Base-by-base conservation (phyloP, 2,797 vertebrate species). In the Orestias chungarensis region DNA sequence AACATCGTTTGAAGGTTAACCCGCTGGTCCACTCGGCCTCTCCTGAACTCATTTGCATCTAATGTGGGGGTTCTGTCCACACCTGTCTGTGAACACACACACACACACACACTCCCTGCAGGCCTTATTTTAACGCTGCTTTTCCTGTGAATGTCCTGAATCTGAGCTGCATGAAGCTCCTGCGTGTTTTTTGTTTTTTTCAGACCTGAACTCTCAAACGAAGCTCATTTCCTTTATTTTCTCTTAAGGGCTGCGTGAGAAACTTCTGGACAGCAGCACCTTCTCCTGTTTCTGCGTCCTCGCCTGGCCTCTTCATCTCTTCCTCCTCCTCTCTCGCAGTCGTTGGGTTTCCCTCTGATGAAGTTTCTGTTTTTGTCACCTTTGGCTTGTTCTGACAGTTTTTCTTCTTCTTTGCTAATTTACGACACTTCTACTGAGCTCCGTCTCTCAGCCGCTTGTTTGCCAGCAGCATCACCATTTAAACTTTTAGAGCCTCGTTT, bases 31-130 rank as follows among this genome's bases (percentile, higher is more conserved):
- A n/a, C n/a, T n/a, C n/a, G 89, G 80, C 88, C 91, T 91, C 92
- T 93, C 84, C 88, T 92, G 88, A 88, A 78, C 88, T 92, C 85
- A 92, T 93, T 92, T 93, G 90, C 92, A 92, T 93, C 87, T 93
- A 88, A 91, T 92, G 91, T 93, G 86, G 89, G 77, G 79, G 90
- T 81, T 87, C 81, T 87, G 81, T 90, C 90, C 88, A 86, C 90
- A 92, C 88, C 88, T 91, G 89, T 86, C 64, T 40, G 85, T 75
- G 75, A 81, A 18, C 35, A 46, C 64, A 70, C 75, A 78, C 68
- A 71, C 68, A 64, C 23, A 42, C 74, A 72, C 78, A 65, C 71
- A 74, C 74, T 70, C 86, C 68, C 80, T 49, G 33, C 15, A 80
- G 83, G 78, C 88, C 78, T 83, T 80, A 81, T 75, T 87, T 75